Conservation (phyloP, 2,113 vertebrate species). For the Oceanodroma tethys region DNA sequence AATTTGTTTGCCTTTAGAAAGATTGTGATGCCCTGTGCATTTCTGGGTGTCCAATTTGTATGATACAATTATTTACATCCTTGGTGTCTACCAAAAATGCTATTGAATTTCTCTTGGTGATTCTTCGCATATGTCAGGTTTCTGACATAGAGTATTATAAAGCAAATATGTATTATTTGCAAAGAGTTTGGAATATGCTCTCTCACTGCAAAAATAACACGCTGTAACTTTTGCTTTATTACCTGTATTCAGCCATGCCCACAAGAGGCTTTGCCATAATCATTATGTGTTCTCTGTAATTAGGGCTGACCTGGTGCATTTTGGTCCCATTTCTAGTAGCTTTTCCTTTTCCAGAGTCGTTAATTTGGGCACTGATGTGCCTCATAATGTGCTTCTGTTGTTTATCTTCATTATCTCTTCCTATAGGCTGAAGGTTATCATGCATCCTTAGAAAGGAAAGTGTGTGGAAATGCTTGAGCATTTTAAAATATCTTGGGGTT, state of each 20-base stretch:
- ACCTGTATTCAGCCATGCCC: background rate
- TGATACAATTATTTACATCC: background rate
- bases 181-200: background rate
- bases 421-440: background rate
- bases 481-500: background rate
- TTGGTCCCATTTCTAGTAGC: background rate
- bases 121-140: background rate
- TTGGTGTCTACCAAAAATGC: background rate
- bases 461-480: background rate
- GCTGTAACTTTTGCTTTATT: background rate
- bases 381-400: background rate
- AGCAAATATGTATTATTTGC: background rate
- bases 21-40: background rate
- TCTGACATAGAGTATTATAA: background rate
- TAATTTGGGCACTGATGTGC: background rate
- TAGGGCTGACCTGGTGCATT: background rate
- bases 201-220: background rate
- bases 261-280: background rate
- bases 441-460: background rate
- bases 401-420: background rate
- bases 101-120: background rate
- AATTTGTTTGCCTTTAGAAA: background rate
- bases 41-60: background rate
- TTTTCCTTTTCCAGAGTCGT: background rate
- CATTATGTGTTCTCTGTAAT: constrained; percentile 15